These are phyloP conservation scores for Smittia sp. DNA, from an alignment of 2,888 invertebrate species.

Conservation along the genomic window DNA sequence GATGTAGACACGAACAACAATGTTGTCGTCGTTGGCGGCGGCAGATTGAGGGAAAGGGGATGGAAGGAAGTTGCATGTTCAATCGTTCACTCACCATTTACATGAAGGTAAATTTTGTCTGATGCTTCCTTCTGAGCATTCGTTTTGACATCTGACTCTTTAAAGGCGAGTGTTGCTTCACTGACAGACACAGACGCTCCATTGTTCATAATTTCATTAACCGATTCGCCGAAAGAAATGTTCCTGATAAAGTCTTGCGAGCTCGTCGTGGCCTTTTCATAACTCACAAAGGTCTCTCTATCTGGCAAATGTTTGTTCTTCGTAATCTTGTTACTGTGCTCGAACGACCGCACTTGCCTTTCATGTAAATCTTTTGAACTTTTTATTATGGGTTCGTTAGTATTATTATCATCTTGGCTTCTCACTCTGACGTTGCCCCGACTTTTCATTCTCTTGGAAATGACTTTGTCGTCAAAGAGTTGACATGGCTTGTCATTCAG, in stretches of 20 bases:
- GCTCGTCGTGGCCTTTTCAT: neutral
- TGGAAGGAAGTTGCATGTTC: no score
- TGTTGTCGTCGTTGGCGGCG: no score
- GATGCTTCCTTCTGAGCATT: slow-evolving; percentile 17
- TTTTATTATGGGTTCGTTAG: slow-evolving; percentile 10
- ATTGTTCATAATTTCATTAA: slow-evolving; percentile 24
- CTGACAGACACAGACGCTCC: neutral
- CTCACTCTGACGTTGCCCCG: neutral
- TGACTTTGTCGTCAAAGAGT: neutral
- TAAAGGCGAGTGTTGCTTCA: neutral
- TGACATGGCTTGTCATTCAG: neutral
- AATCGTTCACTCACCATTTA: slow-evolving; percentile 18
- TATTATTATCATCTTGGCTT: neutral
- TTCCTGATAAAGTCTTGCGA: neutral
- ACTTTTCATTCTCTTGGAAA: neutral
- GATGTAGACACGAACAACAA: no score
- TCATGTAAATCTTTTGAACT: slow-evolving; percentile 21
- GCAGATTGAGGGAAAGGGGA: no score
- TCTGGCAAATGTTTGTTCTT: neutral
- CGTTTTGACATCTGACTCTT: neutral
- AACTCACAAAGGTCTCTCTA: neutral
- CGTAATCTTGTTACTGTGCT: neutral
- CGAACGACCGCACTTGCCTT: slow-evolving; percentile 9
- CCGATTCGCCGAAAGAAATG: neutral
- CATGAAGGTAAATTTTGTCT: slow-evolving; percentile 17